Evolutionary conservation across 2,113 vertebrate genomes (phyloP).

Genomic region (Psilopogon haemacephalus): DNA sequence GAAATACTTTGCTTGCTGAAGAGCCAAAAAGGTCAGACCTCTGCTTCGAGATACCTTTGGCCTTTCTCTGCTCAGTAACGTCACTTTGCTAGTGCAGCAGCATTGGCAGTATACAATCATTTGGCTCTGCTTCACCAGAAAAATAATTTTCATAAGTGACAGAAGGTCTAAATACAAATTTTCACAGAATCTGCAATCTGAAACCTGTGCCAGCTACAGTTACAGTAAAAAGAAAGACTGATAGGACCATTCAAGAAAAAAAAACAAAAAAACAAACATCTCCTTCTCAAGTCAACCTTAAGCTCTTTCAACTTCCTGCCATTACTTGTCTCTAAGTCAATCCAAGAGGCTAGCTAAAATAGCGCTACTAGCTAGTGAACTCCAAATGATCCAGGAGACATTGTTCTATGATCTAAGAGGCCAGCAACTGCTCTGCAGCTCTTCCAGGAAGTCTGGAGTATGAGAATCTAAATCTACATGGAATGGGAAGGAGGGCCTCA

Average conservation of each 20-base stretch:
- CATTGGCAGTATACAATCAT: neutral
- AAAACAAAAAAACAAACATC: no score
- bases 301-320: neutral
- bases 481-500: neutral
- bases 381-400: neutral
- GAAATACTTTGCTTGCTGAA: neutral
- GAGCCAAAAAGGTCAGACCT: neutral
- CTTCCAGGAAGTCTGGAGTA: slow-evolving; percentile 16
- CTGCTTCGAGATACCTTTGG: neutral
- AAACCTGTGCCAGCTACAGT: slow-evolving; percentile 4
- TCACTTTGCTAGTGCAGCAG: neutral
- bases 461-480: neutral
- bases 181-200: slow-evolving; percentile 21
- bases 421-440: neutral
- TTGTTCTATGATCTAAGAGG: neutral
- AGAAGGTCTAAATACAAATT: slow-evolving; percentile 23
- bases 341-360: neutral
- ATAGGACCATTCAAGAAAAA: neutral
- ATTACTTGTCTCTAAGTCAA: neutral
- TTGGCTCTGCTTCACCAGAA: neutral
- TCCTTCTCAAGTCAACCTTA: neutral
- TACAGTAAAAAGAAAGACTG: slow-evolving; percentile 1
- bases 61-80: neutral
- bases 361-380: neutral
- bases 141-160: slow-evolving; percentile 14